Evolutionary conservation across 1,140 invertebrate genomes (phyloP), one percentile per base, ranked within the genome.

Genomic region (Dendrolimus punctatus): DNA sequence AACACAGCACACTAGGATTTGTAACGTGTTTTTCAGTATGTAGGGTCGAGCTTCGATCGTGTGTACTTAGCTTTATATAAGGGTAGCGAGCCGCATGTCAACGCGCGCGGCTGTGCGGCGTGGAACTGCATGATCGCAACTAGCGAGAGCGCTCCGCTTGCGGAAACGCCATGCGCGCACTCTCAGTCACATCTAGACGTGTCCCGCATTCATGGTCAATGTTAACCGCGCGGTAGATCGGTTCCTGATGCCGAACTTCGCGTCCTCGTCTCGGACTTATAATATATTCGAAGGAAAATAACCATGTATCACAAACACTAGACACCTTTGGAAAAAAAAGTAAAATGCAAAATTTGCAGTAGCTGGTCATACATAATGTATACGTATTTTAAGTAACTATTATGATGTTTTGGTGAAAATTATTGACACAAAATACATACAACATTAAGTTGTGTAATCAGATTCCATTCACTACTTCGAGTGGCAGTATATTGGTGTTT

Each of bases 121-220:
- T 47, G 53, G 64, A 62, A 84, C 80, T 84, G 79, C 71, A 66
- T 43, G 42, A 42, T 41, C 42, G 39, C 56, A 53, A 37, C 61
- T 53, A 56, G 44, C 49, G 39, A 23, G 53, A 49, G 49, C 50
- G 49, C 46, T 51, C 55, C 55, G 42, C 58, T 58, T 50, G 61
- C 62, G 55, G 48, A 66, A 57, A 55, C 63, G 66, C 57, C 80
- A 77, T 81, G 76, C 80, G 76, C 73, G 73, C 56, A 61, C 68
- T 38, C 63, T 66, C 65, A 54, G 58, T 64, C 62, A 58, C 54
- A 51, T 46, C 55, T 36, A 43, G 64, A 63, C 55, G 63, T 61
- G 53, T 58, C 51, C 69, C 54, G 53, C 55, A 66, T 72, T 78
- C 76, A 82, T 75, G 75, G 79, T 80, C 79, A 80, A 78, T 80